These are phyloP conservation scores for Macroramphosus scolopax DNA, from an alignment of 2,797 vertebrate species.

Conservation along the genomic window DNA sequence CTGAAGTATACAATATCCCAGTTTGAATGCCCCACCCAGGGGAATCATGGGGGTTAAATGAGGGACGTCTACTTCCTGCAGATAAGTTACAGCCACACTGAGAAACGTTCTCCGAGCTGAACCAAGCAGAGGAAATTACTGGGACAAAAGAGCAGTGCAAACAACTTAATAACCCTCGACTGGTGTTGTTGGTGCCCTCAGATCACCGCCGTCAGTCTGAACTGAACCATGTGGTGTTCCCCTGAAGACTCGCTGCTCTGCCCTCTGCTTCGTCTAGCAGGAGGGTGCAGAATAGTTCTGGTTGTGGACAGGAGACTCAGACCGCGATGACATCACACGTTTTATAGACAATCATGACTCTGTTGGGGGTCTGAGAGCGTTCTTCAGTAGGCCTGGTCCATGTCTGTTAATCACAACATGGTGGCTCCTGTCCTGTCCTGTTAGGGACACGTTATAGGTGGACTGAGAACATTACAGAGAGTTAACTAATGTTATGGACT, in stretches of 20 bases:
- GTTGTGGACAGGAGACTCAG: slow-evolving; percentile 15
- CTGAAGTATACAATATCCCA: slow-evolving; percentile 1
- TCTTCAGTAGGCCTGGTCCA: slow-evolving; percentile 14
- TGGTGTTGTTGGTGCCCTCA: slow-evolving; percentile 28
- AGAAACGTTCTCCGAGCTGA: slow-evolving; percentile 9
- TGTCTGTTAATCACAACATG: too few species aligned
- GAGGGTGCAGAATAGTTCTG: slow-evolving; percentile 1
- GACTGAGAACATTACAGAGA: too few species aligned
- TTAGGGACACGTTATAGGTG: too few species aligned
- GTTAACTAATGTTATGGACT: too few species aligned
- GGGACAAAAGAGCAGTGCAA: slow-evolving; percentile 47
- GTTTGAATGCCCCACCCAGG: slow-evolving; percentile 25
- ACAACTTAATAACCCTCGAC: slow-evolving; percentile 38
- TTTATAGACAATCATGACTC: slow-evolving; percentile 31
- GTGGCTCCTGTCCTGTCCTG: too few species aligned
- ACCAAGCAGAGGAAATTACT: slow-evolving; percentile 39
- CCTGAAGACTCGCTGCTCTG: slow-evolving; percentile 12
- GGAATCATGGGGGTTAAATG: slow-evolving; percentile 44
- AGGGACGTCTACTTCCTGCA: slow-evolving; percentile 68
- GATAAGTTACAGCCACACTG: slow-evolving; percentile 53
- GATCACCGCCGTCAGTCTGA: slow-evolving; percentile 18
- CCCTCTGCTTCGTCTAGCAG: slow-evolving; percentile 23
- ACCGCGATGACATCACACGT: slow-evolving; percentile 52
- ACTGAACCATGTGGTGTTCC: slow-evolving; percentile 9
- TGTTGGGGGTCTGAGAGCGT: slow-evolving; percentile 16